Conservation (phyloP, 2,797 vertebrate genomes). For the Tachyglossus aculeatus region DNA sequence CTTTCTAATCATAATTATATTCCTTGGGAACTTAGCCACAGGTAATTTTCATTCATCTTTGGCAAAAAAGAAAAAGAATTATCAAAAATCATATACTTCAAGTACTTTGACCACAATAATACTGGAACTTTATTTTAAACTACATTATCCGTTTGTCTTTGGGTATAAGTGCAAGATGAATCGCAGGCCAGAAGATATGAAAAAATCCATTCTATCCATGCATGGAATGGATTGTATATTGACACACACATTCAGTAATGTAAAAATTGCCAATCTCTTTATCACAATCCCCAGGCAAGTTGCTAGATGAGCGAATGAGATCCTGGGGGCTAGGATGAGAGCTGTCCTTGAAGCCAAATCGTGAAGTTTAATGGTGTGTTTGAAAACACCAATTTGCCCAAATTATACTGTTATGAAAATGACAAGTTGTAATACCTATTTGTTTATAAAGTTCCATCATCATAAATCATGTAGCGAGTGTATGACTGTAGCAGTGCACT, state of each 20-base stretch:
- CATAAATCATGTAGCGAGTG: no score
- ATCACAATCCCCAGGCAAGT: background rate
- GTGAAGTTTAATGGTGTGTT: background rate
- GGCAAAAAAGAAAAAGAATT: no score
- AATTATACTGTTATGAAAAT: background rate
- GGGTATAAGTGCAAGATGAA: background rate
- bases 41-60: conserved; percentile 4
- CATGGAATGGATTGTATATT: background rate
- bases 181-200: background rate
- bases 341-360: background rate
- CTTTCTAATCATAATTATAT: conserved; percentile 3
- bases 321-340: background rate
- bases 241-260: no score
- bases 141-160: background rate
- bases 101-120: conserved; percentile 11
- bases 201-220: background rate
- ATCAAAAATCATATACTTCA: background rate
- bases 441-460: no score
- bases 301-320: background rate
- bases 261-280: background rate
- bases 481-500: no score
- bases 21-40: conserved; percentile 10
- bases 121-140: background rate
- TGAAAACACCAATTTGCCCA: background rate
- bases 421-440: background rate